Conservation (phyloP, 2,797 vertebrate genomes). For the Siniperca obscura region DNA sequence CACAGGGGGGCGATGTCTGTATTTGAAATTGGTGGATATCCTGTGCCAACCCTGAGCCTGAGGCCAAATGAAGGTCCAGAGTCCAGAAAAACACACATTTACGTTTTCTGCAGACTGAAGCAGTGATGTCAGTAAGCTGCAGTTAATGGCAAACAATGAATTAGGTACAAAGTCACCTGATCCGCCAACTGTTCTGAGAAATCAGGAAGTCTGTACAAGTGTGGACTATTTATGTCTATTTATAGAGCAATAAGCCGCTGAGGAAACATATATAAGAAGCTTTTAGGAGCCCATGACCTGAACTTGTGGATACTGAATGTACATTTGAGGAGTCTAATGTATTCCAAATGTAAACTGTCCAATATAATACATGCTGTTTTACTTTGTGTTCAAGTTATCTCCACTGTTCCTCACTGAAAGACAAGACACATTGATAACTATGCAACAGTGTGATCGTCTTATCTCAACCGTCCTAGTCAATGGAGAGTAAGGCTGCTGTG, state of each 20-base stretch:
- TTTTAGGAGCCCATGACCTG: constrained; percentile 12
- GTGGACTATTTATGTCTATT: not conserved
- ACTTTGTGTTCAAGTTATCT: not conserved
- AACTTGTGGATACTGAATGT: constrained; percentile 15
- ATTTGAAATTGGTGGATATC: not conserved
- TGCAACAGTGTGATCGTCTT: constrained; percentile 51
- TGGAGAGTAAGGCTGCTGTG: not conserved
- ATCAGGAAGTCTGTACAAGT: constrained; percentile 1
- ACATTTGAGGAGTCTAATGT: constrained; percentile 8
- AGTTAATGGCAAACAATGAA: not conserved
- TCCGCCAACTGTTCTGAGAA: not conserved
- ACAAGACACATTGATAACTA: constrained; percentile 30
- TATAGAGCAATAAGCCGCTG: constrained; percentile 51
- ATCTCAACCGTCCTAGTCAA: not conserved
- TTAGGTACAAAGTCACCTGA: not conserved
- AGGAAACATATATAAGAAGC: not conserved
- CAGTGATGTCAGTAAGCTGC: not conserved
- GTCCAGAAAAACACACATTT: not conserved
- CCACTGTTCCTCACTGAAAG: constrained; percentile 1
- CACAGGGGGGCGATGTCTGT: constrained; percentile 44
- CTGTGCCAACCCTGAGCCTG: not conserved
- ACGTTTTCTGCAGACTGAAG: not conserved
- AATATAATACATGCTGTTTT: constrained; percentile 5
- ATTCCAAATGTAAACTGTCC: constrained; percentile 13
- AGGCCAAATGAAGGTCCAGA: not conserved